A percentile compares a stretch with the other conserved stretches of the same genome.
Evolutionary conservation across 2,113 vertebrate species (phyloP).

Genomic region (Coturnix japonica): DNA sequence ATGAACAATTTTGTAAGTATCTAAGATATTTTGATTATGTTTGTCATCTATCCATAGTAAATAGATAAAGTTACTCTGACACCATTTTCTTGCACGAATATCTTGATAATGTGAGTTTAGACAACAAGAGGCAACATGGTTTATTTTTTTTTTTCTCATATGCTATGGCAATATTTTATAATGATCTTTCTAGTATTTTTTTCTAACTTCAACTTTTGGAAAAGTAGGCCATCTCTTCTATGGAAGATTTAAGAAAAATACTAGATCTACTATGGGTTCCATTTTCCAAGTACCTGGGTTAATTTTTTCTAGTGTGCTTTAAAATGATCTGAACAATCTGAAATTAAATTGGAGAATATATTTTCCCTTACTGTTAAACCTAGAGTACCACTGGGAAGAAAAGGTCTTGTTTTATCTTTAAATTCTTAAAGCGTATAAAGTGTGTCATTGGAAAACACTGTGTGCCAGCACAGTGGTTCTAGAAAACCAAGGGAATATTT

Average conservation of each 20-base stretch:
- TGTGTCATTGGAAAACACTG: not conserved
- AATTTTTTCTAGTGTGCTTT: not conserved
- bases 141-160: not conserved
- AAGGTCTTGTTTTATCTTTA: not conserved
- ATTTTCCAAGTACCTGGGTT: not conserved
- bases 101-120: not conserved
- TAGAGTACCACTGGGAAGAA: not conserved
- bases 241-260: not conserved
- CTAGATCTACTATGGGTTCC: not conserved
- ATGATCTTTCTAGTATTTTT: not conserved
- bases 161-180: not conserved
- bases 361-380: not conserved
- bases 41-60: not conserved
- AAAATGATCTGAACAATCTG: not conserved
- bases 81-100: not conserved
- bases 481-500: not conserved
- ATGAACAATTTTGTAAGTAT: not conserved
- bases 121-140: not conserved
- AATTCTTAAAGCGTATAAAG: not conserved
- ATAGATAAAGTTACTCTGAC: not conserved
- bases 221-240: not conserved
- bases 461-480: not conserved
- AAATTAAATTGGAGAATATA: not conserved
- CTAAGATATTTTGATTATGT: not conserved
- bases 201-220: not conserved